Evolutionary conservation across 1,140 invertebrate species (phyloP).

Genomic region (Dinothrombium tinctorium): DNA sequence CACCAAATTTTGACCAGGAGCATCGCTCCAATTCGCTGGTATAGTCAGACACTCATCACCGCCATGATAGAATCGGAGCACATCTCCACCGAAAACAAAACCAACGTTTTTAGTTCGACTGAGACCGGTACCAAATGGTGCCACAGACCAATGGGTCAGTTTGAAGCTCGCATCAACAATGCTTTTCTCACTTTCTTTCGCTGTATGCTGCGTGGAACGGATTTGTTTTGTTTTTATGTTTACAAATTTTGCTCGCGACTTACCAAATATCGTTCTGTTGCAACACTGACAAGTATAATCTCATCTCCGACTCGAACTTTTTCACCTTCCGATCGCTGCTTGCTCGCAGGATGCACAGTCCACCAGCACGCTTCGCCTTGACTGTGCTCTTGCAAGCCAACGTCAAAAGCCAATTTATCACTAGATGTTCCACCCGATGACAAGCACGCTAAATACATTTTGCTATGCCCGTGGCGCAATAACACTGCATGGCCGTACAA

Average conservation of each 20-base stretch:
- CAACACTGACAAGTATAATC: slow-evolving; percentile 92
- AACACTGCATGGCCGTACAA: slow-evolving; percentile 97
- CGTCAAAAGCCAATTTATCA: slow-evolving; percentile 97
- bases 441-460: slow-evolving; percentile 96
- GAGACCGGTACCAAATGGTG: slow-evolving; percentile 91
- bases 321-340: slow-evolving; percentile 98
- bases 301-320: slow-evolving; percentile 98
- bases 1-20: slow-evolving; percentile 51
- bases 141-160: slow-evolving; percentile 97
- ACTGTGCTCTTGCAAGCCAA: slow-evolving; percentile 91
- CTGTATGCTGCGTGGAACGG: slow-evolving; percentile 44
- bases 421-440: slow-evolving; percentile 97
- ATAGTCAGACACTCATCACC: slow-evolving; percentile 97
- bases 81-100: slow-evolving; percentile 94
- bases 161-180: slow-evolving; percentile 98
- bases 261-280: slow-evolving; percentile 95
- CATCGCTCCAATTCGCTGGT: slow-evolving; percentile 66
- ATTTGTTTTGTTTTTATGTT: too few species aligned
- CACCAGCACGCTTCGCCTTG: slow-evolving; percentile 99
- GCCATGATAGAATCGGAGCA: slow-evolving; percentile 89
- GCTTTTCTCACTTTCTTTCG: slow-evolving; percentile 28
- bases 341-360: slow-evolving; percentile 99
- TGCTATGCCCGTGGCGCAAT: slow-evolving; percentile 87
- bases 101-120: slow-evolving; percentile 81
- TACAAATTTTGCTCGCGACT: slow-evolving; percentile 19